Evolutionary conservation across 2,888 invertebrate genomes (phyloP).

Genomic region (Microctonus hyperodae): DNA sequence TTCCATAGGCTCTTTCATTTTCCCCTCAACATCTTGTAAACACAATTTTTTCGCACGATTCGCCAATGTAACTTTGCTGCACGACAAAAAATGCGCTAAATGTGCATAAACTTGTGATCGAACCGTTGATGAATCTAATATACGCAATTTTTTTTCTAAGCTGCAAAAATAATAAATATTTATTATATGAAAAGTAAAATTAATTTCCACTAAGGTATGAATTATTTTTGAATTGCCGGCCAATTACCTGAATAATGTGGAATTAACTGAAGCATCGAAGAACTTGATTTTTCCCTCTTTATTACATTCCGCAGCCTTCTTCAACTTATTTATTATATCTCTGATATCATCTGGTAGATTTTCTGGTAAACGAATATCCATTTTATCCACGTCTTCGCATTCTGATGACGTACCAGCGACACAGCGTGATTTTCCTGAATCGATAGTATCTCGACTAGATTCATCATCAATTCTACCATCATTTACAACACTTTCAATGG

Average conservation of each 20-base stretch:
- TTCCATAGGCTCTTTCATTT: conserved; percentile 63
- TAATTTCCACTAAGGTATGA: conserved; percentile 8
- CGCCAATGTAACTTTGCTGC: conserved; percentile 67
- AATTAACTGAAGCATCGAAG: conserved; percentile 66
- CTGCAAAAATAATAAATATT: conserved; percentile 48
- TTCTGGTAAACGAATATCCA: conserved; percentile 62
- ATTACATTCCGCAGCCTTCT: conserved; percentile 56
- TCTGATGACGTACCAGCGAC: conserved; percentile 55
- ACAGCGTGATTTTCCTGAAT: conserved; percentile 59
- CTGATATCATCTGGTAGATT: conserved; percentile 63
- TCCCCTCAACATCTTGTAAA: conserved; percentile 64
- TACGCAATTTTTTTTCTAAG: conserved; percentile 61
- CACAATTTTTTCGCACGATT: conserved; percentile 68
- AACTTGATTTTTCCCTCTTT: conserved; percentile 66
- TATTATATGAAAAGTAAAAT: conserved; percentile 14
- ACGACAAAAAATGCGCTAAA: conserved; percentile 66
- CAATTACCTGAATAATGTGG: conserved; percentile 64
- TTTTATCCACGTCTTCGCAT: conserved; percentile 57
- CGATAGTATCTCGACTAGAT: conserved; percentile 57
- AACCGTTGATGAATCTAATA: conserved; percentile 53
- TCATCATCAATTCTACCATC: conserved; percentile 60
- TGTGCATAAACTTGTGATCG: conserved; percentile 65
- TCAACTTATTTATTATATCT: conserved; percentile 63
- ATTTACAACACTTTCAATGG: conserved; percentile 68
- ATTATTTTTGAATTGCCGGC: background rate